Base-by-base conservation (phyloP, 2,888 invertebrate species). In the Heliothis peltigera region DNA sequence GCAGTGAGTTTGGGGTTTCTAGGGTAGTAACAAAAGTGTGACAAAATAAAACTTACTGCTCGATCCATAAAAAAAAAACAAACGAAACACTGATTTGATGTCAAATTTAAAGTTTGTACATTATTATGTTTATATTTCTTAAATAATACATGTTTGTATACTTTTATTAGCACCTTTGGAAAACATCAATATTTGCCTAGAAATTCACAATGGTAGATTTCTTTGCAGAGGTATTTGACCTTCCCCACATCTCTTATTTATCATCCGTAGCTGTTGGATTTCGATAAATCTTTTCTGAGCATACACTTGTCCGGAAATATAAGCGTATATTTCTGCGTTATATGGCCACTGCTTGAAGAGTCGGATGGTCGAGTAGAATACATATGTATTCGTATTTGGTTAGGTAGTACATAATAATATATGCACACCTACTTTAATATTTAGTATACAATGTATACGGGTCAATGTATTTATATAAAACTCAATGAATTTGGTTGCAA, bases 231-330 rank as follows among this genome's bases (percentile, higher is more conserved):
- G 12, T 62, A 42, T 64, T 44, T 49, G 21, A 64, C 54, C 35
- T 68, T 49, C 19, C 28, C 15, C 48, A 39, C 44, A 49, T 28
- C 61, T 67, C 53, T 21, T 77, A 61, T 73, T 52, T 48, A 43
- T n/a, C 58, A 52, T 59, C 17, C 47, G 18, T 28, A 59, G 17
- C 19, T 63, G 58, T 52, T 22, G 47, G 55, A 56, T 58, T 63
- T 47, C 75, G 22, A 67, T 64, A 76, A 75, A 76, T 79, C 79
- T 64, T 53, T 32, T 56, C 77, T 32, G 28, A 53, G 52, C 22
- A 59, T 47, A 64, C 58, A 71, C 58, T 75, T 64, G 59, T 49
- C 53, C 67, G 61, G 64, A 54, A 71, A 64, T 57, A 49, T 58
- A 65, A 52, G 43, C 47, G 47, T 79, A 71, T 58, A 66, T 75